phyloP scores from a whole-genome alignment of 64 coral and sea anemone species.

The Cladopsammia gracilis region DNA sequence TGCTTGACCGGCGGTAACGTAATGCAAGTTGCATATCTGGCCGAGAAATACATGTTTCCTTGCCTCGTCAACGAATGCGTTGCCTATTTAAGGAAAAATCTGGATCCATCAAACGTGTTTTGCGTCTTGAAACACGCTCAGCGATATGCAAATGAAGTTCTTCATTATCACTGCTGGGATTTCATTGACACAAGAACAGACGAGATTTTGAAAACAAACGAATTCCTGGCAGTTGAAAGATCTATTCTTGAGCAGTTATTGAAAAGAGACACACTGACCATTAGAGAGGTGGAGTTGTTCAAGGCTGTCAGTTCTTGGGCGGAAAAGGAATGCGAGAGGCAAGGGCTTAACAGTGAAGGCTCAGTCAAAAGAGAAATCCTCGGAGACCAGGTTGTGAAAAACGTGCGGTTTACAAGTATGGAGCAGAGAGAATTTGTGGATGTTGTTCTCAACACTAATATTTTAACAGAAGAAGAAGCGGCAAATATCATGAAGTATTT shows the following conservation, averaged over 20 bases:
- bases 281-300: constrained; percentile 62
- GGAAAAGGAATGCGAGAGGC: constrained; percentile 11
- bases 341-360: not conserved
- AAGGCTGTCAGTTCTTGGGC: constrained; percentile 12
- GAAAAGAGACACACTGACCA: constrained; percentile 10
- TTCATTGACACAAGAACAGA: constrained; percentile 47
- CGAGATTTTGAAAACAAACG: constrained; percentile 11
- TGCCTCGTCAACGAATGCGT: constrained; percentile 64
- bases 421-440: constrained; percentile 43
- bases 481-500: constrained; percentile 14
- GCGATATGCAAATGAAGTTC: constrained; percentile 47
- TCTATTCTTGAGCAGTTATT: constrained; percentile 37
- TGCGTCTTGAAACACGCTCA: constrained; percentile 53
- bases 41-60: constrained; percentile 77
- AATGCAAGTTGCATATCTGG: not conserved
- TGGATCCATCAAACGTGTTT: constrained; percentile 47
- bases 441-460: constrained; percentile 14
- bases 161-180: constrained; percentile 40
- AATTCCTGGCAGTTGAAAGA: constrained; percentile 32
- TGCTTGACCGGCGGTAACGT: too few species aligned
- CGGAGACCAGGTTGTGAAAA: constrained; percentile 18
- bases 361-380: constrained; percentile 40
- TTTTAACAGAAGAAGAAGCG: constrained; percentile 57
- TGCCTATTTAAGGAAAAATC: constrained; percentile 46
- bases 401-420: constrained; percentile 53